Evolutionary conservation across 2,113 vertebrate species (phyloP).

Genomic region (Leucosticte australis): DNA sequence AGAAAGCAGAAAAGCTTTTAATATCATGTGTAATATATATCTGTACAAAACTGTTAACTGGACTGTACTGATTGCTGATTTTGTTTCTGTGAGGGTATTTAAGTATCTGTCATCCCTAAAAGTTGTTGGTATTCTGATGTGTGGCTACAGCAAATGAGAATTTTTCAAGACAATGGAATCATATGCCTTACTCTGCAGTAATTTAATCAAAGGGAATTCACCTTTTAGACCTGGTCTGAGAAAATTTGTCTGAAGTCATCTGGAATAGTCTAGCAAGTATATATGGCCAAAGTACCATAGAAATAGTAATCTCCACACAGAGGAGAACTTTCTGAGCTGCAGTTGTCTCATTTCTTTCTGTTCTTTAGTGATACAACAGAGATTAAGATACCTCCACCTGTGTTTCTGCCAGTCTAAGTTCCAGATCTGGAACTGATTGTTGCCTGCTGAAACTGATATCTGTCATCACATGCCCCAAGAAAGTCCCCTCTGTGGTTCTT

Average conservation of each 20-base stretch:
- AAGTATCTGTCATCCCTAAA: neutral
- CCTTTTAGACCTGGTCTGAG: neutral
- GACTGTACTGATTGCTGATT: neutral
- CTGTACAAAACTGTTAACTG: neutral
- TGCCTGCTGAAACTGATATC: neutral
- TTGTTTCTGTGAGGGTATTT: neutral
- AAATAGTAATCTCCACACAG: neutral
- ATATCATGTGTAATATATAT: neutral
- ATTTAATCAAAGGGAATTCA: neutral
- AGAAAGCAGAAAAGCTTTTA: neutral
- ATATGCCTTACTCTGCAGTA: neutral
- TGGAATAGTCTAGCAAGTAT: neutral
- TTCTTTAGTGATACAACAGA: neutral
- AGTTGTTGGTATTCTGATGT: neutral
- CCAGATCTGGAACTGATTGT: neutral
- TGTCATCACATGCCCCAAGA: neutral
- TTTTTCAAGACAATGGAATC: neutral
- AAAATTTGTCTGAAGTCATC: neutral
- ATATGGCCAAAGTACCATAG: neutral
- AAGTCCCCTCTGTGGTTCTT: neutral
- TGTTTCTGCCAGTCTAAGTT: neutral
- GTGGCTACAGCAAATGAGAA: neutral
- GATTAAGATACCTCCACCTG: neutral
- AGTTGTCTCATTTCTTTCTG: neutral
- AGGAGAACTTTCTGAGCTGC: neutral